phyloP scores from a whole-genome alignment of 2,797 vertebrate genomes.

The Sylvilagus floridanus region DNA sequence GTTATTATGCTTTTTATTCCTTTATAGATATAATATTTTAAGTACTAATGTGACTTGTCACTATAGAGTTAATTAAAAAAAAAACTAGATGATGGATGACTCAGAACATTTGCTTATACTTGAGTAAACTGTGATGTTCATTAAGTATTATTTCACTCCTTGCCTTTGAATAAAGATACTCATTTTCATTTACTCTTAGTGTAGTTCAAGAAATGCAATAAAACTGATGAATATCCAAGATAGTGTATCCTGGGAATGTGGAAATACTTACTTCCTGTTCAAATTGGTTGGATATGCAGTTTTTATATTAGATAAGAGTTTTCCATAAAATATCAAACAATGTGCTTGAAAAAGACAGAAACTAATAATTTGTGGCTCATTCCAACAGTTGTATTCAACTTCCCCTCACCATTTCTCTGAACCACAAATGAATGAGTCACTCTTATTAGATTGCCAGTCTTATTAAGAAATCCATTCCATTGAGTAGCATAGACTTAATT shows the following conservation, averaged over 20 bases:
- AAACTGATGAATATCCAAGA: constrained; percentile 47
- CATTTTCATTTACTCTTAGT: constrained; percentile 61
- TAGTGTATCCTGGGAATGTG: background rate
- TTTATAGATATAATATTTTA: constrained; percentile 18
- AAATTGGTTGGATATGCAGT: constrained; percentile 33
- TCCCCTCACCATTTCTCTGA: background rate
- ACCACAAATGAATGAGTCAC: background rate
- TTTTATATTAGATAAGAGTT: constrained; percentile 15
- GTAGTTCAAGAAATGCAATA: constrained; percentile 71
- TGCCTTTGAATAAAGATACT: constrained; percentile 59
- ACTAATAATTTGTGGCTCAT: constrained; percentile 36
- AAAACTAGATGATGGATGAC: background rate
- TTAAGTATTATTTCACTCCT: constrained; percentile 64
- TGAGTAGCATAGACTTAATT: constrained; percentile 43
- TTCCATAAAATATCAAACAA: constrained; percentile 45
- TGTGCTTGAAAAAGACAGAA: constrained; percentile 25
- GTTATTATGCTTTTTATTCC: constrained; percentile 6
- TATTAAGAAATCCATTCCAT: background rate
- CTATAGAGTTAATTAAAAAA: background rate
- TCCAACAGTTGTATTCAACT: constrained; percentile 7
- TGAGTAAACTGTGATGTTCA: constrained; percentile 57
- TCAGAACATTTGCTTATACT: constrained; percentile 57
- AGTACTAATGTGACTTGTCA: constrained; percentile 29
- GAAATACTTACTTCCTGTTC: constrained; percentile 42
- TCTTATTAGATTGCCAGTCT: background rate